Evolutionary conservation across 2,888 invertebrate species (phyloP), one percentile per base, ranked within the genome.

Genomic region (Lepidochrysops patricia): DNA sequence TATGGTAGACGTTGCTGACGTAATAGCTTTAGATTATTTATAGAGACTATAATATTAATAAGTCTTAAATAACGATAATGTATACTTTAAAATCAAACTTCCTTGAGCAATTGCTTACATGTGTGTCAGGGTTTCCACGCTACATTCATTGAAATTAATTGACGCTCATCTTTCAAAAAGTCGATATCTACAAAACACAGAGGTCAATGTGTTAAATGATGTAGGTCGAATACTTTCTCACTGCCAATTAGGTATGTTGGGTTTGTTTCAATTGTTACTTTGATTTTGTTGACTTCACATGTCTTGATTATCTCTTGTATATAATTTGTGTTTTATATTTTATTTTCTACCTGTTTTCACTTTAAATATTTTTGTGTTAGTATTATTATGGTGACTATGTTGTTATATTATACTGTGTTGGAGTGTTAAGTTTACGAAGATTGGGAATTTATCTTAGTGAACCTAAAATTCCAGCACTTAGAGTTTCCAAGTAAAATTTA

Each of bases 1-100:
- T 62, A 63, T 66, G 66, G 60, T 62, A 62, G 57, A 61, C 61
- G 3, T 13, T 26, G 15, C 23, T 50, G 32, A 43, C 29, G 29
- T 23, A 32, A 19, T 15, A 54, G 19, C 54, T 29, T 4, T 13
- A 32, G 29, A 5, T 13, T 19, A 12, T 9, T 32, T 4, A 19
- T 32, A 12, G 15, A 43, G 23, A 43, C 1, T n/a, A 12, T 3
- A 35, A 35, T 43, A 43, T 43, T n/a, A 19, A 19, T 23, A 9
- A 43, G 1, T 19, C 19, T 43, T 2, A 5, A 15, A 9, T 23
- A 19, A 43, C 9, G 9, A 23, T 4, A 0, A 13, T 13, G 12
- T n/a, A 12, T 23, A 43, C 19, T 23, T 4, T 4, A 19, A 0
- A 4, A 4, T 19, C 1, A 19, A 43, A 43, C 19, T 43, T 43